These are phyloP conservation scores for Pluvianellus socialis DNA, from an alignment of 2,113 vertebrate species.

Conservation along the genomic window DNA sequence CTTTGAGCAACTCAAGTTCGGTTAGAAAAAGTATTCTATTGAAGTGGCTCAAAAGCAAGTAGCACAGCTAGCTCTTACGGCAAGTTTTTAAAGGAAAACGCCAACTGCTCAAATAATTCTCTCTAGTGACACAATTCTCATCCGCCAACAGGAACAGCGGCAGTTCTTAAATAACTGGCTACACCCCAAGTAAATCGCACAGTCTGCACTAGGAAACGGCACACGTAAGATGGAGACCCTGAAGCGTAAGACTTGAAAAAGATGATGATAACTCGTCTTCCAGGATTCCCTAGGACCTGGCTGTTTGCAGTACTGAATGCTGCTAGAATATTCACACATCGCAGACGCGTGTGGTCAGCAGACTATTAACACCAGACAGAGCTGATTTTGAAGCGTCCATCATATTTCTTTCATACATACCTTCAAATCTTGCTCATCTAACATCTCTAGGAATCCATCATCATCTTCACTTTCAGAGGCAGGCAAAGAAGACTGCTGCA, in stretches of 20 bases:
- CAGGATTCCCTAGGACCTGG: not conserved
- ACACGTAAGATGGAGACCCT: fast-evolving
- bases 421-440: slow-evolving; percentile 82
- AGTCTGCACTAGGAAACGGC: not conserved
- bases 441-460: slow-evolving; percentile 89
- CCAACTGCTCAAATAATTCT: not conserved
- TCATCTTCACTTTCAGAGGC: slow-evolving; percentile 77
- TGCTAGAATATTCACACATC: fast-evolving
- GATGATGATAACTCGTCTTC: not conserved
- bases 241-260: fast-evolving
- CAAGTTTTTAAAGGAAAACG: not conserved
- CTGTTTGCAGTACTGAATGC: not conserved
- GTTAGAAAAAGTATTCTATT: not conserved
- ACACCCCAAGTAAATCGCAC: not conserved
- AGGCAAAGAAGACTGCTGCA: slow-evolving; percentile 73
- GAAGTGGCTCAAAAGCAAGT: not conserved
- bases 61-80: not conserved
- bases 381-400: too few species aligned
- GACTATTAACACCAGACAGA: fast-evolving
- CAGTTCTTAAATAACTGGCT: not conserved
- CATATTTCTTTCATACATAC: not conserved
- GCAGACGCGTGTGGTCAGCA: fast-evolving
- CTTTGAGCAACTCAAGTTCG: not conserved
- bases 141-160: not conserved
- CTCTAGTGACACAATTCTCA: not conserved